Base-by-base conservation (phyloP, 1,140 invertebrate species). In the Atta cephalotes region DNA sequence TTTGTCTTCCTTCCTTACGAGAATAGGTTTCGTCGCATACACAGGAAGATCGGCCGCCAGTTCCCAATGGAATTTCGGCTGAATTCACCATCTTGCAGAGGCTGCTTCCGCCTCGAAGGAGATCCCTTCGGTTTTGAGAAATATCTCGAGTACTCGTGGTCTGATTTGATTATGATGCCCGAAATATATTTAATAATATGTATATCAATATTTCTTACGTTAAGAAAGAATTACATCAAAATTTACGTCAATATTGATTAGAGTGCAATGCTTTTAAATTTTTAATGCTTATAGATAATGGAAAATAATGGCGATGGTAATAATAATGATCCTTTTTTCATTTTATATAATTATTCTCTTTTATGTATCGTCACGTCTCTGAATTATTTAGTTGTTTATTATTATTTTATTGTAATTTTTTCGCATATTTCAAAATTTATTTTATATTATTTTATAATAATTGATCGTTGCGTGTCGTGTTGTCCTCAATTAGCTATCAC, bases 41-140 rank as follows among this genome's bases (percentile, higher is more conserved):
- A 39, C 53, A 3, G 76, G 79, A 62, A 51, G 89, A 88, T 71
- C 56, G 58, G 68, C 49, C 74, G 74, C 49, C 21, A 39, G 21
- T 70, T 90, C 88, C 85, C 86, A 87, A 74, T 90, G 85, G 89
- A 56, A 90, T 78, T 76, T 74, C 58, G n/a, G 3, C 68, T 79
- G 74, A 62, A 84, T 70, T 87, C 72, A 35, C 53, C 56, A 49
- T 76, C 86, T 87, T 65, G 56, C 76, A 45, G 68, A 87, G 77
- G 60, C 28, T 74, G 51, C 77, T 87, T 71, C 79, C 56, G 28
- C 6, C 62, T n/a, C 51, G n/a, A 65, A 62, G 51, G 56, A 62
- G 39, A 58, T 87, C 66, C 39, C 79, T 82, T 63, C 28, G 28
- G 71, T 82, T 56, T 45, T 45, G 78, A 39, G 45, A 31, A 60